Evolutionary conservation across 1,140 invertebrate species (phyloP), one percentile per base, ranked within the genome.

Genomic region (Pachyrhynchus sulphureomaculatus): DNA sequence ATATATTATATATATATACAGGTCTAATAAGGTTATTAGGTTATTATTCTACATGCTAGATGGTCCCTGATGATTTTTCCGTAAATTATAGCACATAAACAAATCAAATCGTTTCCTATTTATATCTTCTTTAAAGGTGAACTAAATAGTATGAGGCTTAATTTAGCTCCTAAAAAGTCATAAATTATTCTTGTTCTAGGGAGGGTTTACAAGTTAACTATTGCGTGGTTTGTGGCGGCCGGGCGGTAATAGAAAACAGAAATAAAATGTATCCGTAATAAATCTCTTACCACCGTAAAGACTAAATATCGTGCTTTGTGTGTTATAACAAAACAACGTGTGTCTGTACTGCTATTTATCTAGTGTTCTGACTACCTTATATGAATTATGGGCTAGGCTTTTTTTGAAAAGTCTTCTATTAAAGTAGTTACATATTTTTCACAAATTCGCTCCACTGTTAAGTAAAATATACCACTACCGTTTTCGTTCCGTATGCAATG

Each of bases 171-270:
- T 20, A 52, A 34, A 52, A 34, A n/a, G 42, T 5, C 39, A 41
- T 56, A 45, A 56, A 56, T 39, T 37, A 24, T 56, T 45, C 32
- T 33, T 5, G 33, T 26, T 41, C 12, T 10, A 13, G 47, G 34
- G 42, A 58, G 47, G 56, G 47, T 59, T 59, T 26, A 59, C 56
- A 59, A 59, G 45, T 49, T 51, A 45, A 59, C 56, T 59, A 59
- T 58, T 51, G 42, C 24, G 15, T 36, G 56, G 51, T 55, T 55
- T 36, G n/a, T n/a, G n/a, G 37, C 53, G 53, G 37, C 39, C 33
- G 26, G 23, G 24, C 44, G 44, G 47, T 45, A 52, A 60, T 51
- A 60, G 57, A 60, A 60, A 51, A 60, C 57, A 53, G 59, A 53
- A 61, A 53, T 61, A 54, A 45, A 41, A 61, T 21, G 45, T 55